A percentile compares a stretch with the other conserved stretches of the same genome.
Evolutionary conservation across 1,140 invertebrate genomes (phyloP).

Genomic region (Branchinecta lindahli): DNA sequence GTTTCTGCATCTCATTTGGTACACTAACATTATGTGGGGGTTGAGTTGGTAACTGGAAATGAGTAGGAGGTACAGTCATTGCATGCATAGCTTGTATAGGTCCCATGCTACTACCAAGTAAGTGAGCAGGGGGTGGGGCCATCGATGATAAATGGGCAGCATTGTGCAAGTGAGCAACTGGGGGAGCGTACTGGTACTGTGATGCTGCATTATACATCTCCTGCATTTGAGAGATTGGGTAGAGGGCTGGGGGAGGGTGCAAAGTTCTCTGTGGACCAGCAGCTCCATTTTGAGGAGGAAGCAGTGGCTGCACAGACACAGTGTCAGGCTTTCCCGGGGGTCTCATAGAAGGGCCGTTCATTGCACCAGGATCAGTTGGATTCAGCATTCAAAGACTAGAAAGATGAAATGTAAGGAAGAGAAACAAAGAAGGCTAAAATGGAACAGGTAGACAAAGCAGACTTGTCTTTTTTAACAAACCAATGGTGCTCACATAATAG

Average conservation of each 20-base stretch:
- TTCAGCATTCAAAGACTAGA: no score
- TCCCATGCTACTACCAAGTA: neutral
- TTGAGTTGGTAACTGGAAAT: neutral
- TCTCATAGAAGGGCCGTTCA: neutral
- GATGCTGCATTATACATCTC: conserved; percentile 8
- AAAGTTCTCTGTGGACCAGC: neutral
- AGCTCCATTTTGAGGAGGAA: conserved; percentile 6
- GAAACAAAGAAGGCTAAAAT: no score
- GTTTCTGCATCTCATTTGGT: neutral
- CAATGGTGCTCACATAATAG: no score
- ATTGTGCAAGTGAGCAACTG: neutral
- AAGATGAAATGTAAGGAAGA: no score
- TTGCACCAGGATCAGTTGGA: neutral
- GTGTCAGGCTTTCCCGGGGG: neutral
- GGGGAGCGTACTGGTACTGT: neutral
- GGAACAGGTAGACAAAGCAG: no score
- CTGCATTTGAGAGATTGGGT: neutral
- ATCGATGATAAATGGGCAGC: neutral
- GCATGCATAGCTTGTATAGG: conserved; percentile 7
- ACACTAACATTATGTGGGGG: neutral
- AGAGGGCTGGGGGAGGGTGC: neutral
- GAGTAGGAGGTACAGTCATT: neutral
- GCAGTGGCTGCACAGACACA: neutral
- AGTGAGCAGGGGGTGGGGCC: neutral
- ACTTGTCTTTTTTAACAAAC: no score